A percentile compares a stretch with the other conserved stretches of the same genome.
Evolutionary conservation across 2,888 invertebrate genomes (phyloP).

Genomic region (Drosophila meridionalis): DNA sequence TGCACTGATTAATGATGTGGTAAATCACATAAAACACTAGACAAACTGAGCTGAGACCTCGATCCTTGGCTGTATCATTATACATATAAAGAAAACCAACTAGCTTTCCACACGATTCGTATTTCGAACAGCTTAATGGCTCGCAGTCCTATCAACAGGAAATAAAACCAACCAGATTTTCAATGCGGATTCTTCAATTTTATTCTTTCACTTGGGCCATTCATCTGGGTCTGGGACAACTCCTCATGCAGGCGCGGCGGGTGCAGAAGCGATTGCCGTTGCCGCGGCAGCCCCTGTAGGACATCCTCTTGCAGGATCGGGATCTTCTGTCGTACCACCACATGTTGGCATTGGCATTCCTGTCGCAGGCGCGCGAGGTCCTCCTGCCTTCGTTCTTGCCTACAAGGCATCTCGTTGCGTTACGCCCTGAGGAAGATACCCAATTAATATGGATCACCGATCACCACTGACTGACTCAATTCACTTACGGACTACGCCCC

Average conservation of each 20-base stretch:
- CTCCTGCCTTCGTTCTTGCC: background rate
- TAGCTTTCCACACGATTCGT: background rate
- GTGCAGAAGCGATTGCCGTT: constrained; percentile 22
- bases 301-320: background rate
- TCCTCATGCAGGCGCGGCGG: background rate
- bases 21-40: no score
- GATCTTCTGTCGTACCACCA: constrained; percentile 23
- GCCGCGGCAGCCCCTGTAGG: constrained; percentile 21
- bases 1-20: no score
- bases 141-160: background rate
- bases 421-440: background rate
- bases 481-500: background rate
- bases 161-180: background rate
- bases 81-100: background rate
- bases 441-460: background rate
- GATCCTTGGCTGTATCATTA: background rate
- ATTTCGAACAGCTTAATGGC: no score
- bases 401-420: background rate
- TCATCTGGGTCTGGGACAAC: background rate
- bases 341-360: constrained; percentile 12
- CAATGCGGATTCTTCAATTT: background rate
- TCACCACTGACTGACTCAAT: no score
- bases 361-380: background rate
- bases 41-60: background rate
- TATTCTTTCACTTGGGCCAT: background rate